phyloP scores from a whole-genome alignment of 2,113 vertebrate species.

The Thymallus thymallus region DNA sequence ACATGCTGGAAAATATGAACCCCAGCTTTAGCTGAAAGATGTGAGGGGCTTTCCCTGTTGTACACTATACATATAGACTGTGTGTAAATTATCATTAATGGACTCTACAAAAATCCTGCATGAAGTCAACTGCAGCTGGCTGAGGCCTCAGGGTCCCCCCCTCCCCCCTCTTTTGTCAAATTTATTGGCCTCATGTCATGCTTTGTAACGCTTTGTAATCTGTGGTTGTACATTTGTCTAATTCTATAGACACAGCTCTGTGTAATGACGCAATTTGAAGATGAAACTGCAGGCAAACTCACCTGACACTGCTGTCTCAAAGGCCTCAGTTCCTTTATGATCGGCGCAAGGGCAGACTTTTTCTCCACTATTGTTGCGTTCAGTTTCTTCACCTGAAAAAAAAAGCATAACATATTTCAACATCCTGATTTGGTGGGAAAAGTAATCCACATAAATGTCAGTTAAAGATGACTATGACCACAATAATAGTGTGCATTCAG shows the following conservation, averaged over 20 bases:
- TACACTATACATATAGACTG: slow-evolving; percentile 55
- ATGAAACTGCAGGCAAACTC: slow-evolving; percentile 34
- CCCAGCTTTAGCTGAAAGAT: slow-evolving; percentile 42
- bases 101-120: background rate
- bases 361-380: slow-evolving; percentile 87
- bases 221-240: background rate
- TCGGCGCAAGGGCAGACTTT: slow-evolving; percentile 88
- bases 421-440: no score
- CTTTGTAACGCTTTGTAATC: background rate
- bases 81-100: slow-evolving; percentile 52
- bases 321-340: slow-evolving; percentile 91
- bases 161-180: background rate
- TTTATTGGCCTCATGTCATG: background rate
- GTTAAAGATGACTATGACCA: background rate
- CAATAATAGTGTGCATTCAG: background rate
- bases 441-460: slow-evolving; percentile 5
- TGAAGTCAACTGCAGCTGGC: background rate
- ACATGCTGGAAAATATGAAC: slow-evolving; percentile 66
- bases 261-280: background rate
- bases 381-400: slow-evolving; percentile 87
- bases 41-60: slow-evolving; percentile 53
- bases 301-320: slow-evolving; percentile 89
- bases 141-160: background rate
- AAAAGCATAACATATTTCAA: slow-evolving; percentile 5
- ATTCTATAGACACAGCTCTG: background rate